These are phyloP conservation scores for Corythaixoides concolor DNA, from an alignment of 2,113 vertebrate species.

Conservation along the genomic window DNA sequence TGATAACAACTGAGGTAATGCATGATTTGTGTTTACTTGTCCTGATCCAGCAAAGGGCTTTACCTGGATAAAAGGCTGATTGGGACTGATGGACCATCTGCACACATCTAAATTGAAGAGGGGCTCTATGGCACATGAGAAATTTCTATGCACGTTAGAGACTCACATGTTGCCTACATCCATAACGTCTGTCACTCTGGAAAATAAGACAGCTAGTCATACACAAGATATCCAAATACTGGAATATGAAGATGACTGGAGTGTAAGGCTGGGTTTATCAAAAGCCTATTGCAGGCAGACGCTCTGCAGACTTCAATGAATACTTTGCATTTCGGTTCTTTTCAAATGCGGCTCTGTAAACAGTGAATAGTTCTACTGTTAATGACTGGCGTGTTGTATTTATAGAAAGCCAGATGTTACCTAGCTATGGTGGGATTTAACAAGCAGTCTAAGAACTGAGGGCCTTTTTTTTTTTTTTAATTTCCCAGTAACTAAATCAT, in stretches of 20 bases:
- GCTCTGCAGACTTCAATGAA: slow-evolving; percentile 31
- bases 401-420: slow-evolving; percentile 54
- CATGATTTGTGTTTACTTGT: neutral
- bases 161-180: neutral
- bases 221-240: neutral
- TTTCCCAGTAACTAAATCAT: neutral
- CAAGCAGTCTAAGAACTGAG: neutral
- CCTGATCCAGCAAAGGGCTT: neutral
- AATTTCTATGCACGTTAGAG: neutral
- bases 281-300: slow-evolving; percentile 25
- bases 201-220: neutral
- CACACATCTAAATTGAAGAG: neutral
- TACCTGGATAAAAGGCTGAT: neutral
- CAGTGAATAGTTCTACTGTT: slow-evolving; percentile 38
- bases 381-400: slow-evolving; percentile 23
- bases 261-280: neutral
- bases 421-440: slow-evolving; percentile 26
- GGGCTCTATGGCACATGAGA: neutral
- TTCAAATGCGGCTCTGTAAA: slow-evolving; percentile 37
- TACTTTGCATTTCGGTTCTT: slow-evolving; percentile 26
- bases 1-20: accelerated
- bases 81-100: neutral
- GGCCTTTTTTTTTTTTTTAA: neutral
- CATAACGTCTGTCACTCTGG: neutral
- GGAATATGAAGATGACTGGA: neutral